A percentile compares a stretch with the other conserved stretches of the same genome.
Evolutionary conservation across 2,888 invertebrate genomes (phyloP).

Genomic region (Odontothrips loti): DNA sequence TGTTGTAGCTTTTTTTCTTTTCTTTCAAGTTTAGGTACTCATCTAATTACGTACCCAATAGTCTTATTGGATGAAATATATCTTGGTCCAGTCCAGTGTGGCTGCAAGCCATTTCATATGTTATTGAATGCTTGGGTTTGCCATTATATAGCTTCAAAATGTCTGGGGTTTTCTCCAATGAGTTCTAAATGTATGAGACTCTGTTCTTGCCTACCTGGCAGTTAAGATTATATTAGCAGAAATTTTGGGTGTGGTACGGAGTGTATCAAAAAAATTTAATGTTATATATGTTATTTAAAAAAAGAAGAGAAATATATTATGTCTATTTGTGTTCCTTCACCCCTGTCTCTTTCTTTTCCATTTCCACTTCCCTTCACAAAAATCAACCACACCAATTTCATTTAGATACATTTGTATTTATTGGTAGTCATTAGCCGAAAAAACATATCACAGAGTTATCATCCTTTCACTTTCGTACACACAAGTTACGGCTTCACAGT

Average conservation of each 20-base stretch:
- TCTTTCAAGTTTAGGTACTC: not conserved
- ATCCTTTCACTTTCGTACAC: no score
- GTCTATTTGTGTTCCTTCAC: not conserved
- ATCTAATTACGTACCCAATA: no score
- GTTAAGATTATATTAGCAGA: not conserved
- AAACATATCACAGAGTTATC: no score
- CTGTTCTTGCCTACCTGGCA: not conserved
- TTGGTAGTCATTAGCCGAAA: no score
- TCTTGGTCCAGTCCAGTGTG: not conserved
- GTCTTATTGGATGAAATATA: not conserved
- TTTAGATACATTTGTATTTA: no score
- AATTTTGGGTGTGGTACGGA: slow-evolving; percentile 3
- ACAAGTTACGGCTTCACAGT: not conserved
- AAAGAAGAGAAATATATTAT: not conserved
- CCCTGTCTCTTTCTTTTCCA: no score
- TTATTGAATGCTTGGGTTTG: not conserved
- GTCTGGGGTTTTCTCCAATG: not conserved
- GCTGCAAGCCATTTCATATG: not conserved
- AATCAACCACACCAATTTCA: no score
- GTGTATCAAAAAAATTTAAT: not conserved
- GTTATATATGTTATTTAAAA: not conserved
- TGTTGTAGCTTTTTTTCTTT: not conserved
- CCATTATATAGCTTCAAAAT: not conserved
- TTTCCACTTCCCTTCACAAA: no score
- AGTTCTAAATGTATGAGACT: not conserved